phyloP scores from a whole-genome alignment of 2,113 vertebrate genomes.

The Ia io region DNA sequence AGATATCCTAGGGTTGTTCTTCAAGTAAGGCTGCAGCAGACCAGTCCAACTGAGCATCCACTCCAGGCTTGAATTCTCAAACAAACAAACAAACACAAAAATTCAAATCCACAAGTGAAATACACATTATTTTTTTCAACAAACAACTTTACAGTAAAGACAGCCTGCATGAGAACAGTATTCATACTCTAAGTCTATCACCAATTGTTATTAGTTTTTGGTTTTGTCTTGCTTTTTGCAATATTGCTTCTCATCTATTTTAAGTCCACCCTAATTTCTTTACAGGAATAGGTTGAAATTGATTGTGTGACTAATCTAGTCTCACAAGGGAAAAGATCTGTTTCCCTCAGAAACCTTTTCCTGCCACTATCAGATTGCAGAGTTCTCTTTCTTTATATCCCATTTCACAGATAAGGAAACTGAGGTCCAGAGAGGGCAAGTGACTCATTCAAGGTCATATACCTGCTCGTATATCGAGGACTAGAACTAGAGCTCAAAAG shows the following conservation, averaged over 20 bases:
- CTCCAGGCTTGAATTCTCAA: neutral
- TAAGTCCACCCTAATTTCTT: neutral
- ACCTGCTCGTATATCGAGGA: neutral
- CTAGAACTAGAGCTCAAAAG: neutral
- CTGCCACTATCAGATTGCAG: neutral
- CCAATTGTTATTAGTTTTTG: neutral
- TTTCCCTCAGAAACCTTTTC: neutral
- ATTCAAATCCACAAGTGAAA: neutral
- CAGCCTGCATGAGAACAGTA: neutral
- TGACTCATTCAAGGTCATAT: neutral
- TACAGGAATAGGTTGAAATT: neutral
- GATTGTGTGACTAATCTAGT: neutral
- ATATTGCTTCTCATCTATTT: neutral
- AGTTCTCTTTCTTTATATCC: neutral
- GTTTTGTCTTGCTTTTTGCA: neutral
- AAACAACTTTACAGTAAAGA: neutral
- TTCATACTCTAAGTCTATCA: neutral
- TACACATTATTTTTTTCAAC: neutral
- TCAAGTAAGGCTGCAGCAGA: neutral
- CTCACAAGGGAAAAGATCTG: neutral
- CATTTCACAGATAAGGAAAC: conserved; percentile 1
- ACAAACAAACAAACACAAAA: neutral
- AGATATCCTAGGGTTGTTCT: neutral
- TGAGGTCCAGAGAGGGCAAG: neutral
- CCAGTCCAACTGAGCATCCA: neutral